These are phyloP conservation scores for Rhincodon typus DNA, from an alignment of 2,797 vertebrate species.

Conservation along the genomic window DNA sequence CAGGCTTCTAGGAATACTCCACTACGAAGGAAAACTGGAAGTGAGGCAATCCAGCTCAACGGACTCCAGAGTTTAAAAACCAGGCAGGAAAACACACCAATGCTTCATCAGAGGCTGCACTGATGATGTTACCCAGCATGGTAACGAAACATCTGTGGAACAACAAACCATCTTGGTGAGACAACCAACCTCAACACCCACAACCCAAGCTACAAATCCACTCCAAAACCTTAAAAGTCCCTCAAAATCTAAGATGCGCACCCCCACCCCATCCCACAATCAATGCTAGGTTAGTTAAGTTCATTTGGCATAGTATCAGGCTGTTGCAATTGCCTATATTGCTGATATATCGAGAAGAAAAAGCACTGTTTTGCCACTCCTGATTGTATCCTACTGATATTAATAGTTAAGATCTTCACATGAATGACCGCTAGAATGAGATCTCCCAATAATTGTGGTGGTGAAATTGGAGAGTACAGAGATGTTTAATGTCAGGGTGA, in stretches of 20 bases:
- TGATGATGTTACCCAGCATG: too few species aligned
- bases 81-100: too few species aligned
- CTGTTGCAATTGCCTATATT: not conserved
- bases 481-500: not conserved
- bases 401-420: not conserved
- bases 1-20: too few species aligned
- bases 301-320: not conserved
- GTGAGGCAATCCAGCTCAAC: too few species aligned
- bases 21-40: too few species aligned
- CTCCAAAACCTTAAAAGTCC: too few species aligned
- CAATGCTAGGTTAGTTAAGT: not conserved
- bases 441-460: not conserved
- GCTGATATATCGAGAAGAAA: not conserved
- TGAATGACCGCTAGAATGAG: not conserved
- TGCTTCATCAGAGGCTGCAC: too few species aligned
- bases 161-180: too few species aligned
- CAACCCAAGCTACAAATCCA: too few species aligned
- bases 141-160: too few species aligned
- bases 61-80: too few species aligned
- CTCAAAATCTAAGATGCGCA: not conserved
- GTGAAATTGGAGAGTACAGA: not conserved
- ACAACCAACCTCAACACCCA: too few species aligned
- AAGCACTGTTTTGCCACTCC: not conserved
- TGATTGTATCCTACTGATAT: not conserved
- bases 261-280: not conserved